Percentiles rank a stretch among this genome's conserved stretches.
These are phyloP conservation scores for Perizoma affinitatum DNA, from an alignment of 2,888 invertebrate genomes.

Conservation along the genomic window DNA sequence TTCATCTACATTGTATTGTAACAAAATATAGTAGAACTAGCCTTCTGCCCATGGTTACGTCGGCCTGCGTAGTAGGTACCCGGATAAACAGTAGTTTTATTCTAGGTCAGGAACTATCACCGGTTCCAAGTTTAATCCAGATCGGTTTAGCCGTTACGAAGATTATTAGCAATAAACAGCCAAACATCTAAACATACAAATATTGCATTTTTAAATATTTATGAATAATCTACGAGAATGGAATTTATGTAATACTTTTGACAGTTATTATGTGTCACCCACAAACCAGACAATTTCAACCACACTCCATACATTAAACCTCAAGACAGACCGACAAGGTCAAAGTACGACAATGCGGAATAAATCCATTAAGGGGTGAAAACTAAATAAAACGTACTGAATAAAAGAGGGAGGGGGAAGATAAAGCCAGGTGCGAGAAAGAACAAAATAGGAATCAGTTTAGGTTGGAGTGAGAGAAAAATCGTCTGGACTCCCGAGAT, in stretches of 20 bases:
- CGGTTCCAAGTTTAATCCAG: background rate
- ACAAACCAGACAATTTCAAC: conserved; percentile 26
- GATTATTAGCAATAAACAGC: too few species aligned
- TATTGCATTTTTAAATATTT: too few species aligned
- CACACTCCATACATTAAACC: conserved; percentile 32
- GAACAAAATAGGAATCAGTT: conserved; percentile 33
- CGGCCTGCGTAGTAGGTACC: too few species aligned
- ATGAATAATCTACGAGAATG: too few species aligned
- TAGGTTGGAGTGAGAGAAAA: conserved; percentile 47
- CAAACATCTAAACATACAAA: too few species aligned
- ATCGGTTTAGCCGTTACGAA: too few species aligned
- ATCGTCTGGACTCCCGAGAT: conserved; percentile 74
- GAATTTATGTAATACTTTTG: too few species aligned
- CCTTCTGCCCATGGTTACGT: too few species aligned
- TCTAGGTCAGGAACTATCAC: background rate
- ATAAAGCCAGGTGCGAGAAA: conserved; percentile 53
- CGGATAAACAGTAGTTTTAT: too few species aligned
- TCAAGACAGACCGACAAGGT: conserved; percentile 60
- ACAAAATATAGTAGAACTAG: too few species aligned
- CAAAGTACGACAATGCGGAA: conserved; percentile 63
- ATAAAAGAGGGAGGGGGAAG: conserved; percentile 64
- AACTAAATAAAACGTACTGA: conserved; percentile 79
- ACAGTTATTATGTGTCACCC: conserved; percentile 12
- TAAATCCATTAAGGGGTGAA: conserved; percentile 77
- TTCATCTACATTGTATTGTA: too few species aligned